phyloP scores from a whole-genome alignment of 2,797 vertebrate genomes.

The Arnoldichthys spilopterus region DNA sequence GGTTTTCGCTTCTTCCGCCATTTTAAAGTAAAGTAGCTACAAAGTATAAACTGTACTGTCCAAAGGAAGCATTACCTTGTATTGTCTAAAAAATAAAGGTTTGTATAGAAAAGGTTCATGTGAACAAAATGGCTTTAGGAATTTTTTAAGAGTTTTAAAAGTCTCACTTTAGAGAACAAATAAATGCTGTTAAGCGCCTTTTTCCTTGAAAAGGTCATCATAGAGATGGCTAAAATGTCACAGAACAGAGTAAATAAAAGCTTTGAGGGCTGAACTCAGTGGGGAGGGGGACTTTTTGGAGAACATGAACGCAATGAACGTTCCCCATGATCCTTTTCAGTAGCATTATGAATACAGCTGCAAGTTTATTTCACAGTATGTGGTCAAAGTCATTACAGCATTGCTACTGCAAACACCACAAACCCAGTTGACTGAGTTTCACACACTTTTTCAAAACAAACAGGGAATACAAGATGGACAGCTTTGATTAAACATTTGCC shows the following conservation, averaged over 20 bases:
- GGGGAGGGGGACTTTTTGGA: background rate
- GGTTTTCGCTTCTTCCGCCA: no score
- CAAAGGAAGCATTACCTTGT: background rate
- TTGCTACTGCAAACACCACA: slow-evolving; percentile 2
- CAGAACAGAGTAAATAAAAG: background rate
- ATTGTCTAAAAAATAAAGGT: background rate
- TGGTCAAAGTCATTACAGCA: slow-evolving; percentile 23
- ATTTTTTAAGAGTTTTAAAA: background rate
- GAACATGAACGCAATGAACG: slow-evolving; percentile 13
- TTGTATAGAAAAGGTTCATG: background rate
- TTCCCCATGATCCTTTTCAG: slow-evolving; percentile 1
- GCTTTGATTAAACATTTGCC: background rate
- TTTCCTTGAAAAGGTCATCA: background rate
- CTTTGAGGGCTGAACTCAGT: background rate
- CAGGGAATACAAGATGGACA: background rate
- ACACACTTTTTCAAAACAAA: background rate
- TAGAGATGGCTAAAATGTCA: slow-evolving; percentile 14
- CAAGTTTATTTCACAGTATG: slow-evolving; percentile 28
- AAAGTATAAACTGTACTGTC: no score
- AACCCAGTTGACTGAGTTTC: background rate
- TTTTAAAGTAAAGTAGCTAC: no score
- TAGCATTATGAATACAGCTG: slow-evolving; percentile 33
- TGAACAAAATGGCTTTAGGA: background rate
- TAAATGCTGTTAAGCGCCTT: background rate
- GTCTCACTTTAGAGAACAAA: background rate